Evolutionary conservation across 2,113 vertebrate species (phyloP).

Genomic region (Enhydra lutris): DNA sequence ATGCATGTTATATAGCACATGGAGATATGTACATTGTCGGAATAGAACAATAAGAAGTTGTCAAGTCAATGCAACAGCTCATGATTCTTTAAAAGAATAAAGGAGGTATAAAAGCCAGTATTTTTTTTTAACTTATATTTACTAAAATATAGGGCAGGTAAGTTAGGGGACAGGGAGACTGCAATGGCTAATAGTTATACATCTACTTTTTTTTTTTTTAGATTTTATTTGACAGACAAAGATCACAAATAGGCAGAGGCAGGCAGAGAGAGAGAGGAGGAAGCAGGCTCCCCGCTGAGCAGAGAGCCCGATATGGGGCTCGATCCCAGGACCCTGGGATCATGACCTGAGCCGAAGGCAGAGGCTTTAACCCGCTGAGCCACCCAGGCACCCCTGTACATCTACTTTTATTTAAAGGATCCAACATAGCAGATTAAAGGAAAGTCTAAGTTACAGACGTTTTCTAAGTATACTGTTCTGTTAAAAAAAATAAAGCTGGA

Average conservation of each 20-base stretch:
- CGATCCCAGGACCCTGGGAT: too few species aligned
- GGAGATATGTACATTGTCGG: neutral
- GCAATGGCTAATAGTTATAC: neutral
- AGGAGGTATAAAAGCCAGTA: neutral
- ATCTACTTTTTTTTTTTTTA: neutral
- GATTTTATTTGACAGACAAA: too few species aligned
- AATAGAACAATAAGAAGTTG: constrained; percentile 8
- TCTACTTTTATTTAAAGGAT: constrained; percentile 39
- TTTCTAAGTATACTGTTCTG: neutral
- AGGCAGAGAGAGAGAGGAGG: too few species aligned
- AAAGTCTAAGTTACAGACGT: constrained; percentile 21
- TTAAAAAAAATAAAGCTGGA: neutral
- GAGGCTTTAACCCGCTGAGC: too few species aligned
- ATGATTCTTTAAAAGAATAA: constrained; percentile 7
- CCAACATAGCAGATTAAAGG: constrained; percentile 26
- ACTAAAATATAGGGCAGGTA: constrained; percentile 17
- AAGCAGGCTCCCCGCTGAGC: too few species aligned
- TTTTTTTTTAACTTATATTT: neutral
- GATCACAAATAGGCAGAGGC: too few species aligned
- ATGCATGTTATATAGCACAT: neutral
- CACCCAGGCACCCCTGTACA: neutral
- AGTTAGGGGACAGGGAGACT: neutral
- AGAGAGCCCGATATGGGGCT: too few species aligned
- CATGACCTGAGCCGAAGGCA: too few species aligned
- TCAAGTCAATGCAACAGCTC: neutral